Evolutionary conservation across 2,888 invertebrate species (phyloP), one percentile per base, ranked within the genome.

Genomic region (Eupeodes latifasciatus): DNA sequence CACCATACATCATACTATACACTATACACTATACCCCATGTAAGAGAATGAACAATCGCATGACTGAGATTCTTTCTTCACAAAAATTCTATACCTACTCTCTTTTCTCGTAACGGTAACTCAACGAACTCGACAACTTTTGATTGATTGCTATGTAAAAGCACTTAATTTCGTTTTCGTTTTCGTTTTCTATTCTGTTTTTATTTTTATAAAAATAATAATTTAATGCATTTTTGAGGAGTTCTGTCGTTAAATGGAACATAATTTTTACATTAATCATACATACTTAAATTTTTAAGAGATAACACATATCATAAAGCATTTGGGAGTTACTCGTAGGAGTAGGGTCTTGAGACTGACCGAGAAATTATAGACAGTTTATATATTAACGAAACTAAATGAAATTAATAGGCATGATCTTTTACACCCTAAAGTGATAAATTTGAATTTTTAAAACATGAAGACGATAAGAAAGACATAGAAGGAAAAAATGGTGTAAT

Each of bases 81-180:
- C 44, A 59, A 9, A 47, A 47, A 47, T 69, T 51, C 34, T 12
- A 16, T 47, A 57, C 27, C 27, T 27, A 27, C 27, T 27, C 27
- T 27, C 27, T 27, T 3, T 27, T 27, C 27, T 27, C 27, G 1
- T 27, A 27, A 27, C 27, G 27, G 1, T 27, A 27, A 27, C 7
- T 72, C 59, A 27, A 59, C 40, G 40, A 40, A 9, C 49, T 51
- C 72, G 62, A 55, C 53, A 71, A 55, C 61, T 66, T 77, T 36
- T 85, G 85, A 85, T 85, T 81, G 81, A 85, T 85, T 78, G 85
- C 55, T 11, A 44, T 47, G 59, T 59, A 59, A 59, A 44, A 57
- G 59, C 47, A 27, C 59, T 72, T 49, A 34, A 47, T 40, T 44
- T 55, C 12, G 12, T 71, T 27, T 27, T 27, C 27, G 16, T 34